Evolutionary conservation across 2,113 vertebrate species (phyloP).

Genomic region (Xiphophorus couchianus): DNA sequence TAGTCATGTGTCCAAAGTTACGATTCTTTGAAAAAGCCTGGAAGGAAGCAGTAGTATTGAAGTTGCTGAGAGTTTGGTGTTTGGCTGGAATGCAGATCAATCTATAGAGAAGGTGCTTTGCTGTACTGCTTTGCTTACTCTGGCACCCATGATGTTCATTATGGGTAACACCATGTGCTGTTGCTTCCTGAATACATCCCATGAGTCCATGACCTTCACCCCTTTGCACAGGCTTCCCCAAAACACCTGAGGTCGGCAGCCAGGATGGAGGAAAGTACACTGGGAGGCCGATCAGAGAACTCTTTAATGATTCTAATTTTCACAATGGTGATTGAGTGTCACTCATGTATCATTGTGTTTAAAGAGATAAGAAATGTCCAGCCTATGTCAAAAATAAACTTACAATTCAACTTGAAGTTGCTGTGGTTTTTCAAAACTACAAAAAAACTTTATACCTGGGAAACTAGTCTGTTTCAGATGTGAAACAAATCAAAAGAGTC

Average conservation of each 20-base stretch:
- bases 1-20: slow-evolving; percentile 12
- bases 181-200: slow-evolving; percentile 75
- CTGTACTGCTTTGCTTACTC: slow-evolving; percentile 71
- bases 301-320: slow-evolving; percentile 75
- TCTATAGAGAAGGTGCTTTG: slow-evolving; percentile 54
- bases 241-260: slow-evolving; percentile 68
- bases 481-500: slow-evolving; percentile 55
- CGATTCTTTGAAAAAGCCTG: slow-evolving; percentile 20
- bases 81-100: slow-evolving; percentile 51
- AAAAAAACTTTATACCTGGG: slow-evolving; percentile 38
- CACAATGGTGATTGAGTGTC: slow-evolving; percentile 53
- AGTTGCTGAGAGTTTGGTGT: slow-evolving; percentile 42
- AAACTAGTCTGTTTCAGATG: slow-evolving; percentile 46
- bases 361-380: slow-evolving; percentile 43
- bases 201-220: slow-evolving; percentile 73
- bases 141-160: slow-evolving; percentile 76
- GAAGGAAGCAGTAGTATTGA: slow-evolving; percentile 2
- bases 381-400: slow-evolving; percentile 32
- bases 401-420: slow-evolving; percentile 40
- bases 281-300: slow-evolving; percentile 75
- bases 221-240: slow-evolving; percentile 50
- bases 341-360: slow-evolving; percentile 31
- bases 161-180: slow-evolving; percentile 69
- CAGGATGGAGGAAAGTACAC: slow-evolving; percentile 74
- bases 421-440: slow-evolving; percentile 59